These are phyloP conservation scores for Eilema sororculum DNA, from an alignment of 2,888 invertebrate genomes.

Conservation along the genomic window DNA sequence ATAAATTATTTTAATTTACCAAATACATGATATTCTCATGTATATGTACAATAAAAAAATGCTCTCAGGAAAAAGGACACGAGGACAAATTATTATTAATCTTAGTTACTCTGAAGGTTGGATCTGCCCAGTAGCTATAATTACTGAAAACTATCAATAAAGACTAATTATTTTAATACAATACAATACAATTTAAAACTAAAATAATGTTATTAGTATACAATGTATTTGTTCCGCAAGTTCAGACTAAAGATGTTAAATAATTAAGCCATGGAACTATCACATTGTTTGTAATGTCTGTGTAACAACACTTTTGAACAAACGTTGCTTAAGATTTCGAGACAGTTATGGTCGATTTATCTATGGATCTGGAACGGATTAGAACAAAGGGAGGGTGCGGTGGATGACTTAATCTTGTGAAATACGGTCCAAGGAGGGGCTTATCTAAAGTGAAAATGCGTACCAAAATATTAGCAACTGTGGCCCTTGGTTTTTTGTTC, in stretches of 20 bases:
- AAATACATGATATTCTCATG: too few species aligned
- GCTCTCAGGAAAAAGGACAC: neutral
- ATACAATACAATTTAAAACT: too few species aligned
- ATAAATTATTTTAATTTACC: too few species aligned
- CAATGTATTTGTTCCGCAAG: neutral
- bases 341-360: slow-evolving; percentile 63
- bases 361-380: slow-evolving; percentile 65
- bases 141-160: neutral
- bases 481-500: slow-evolving; percentile 49
- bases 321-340: slow-evolving; percentile 44
- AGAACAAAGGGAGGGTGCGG: slow-evolving; percentile 64
- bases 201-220: neutral
- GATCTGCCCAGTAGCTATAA: too few species aligned
- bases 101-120: too few species aligned
- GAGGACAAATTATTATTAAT: too few species aligned
- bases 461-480: slow-evolving; percentile 64
- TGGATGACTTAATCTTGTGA: slow-evolving; percentile 69
- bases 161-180: neutral
- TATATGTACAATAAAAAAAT: too few species aligned
- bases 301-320: slow-evolving; percentile 41
- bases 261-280: slow-evolving; percentile 2
- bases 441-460: slow-evolving; percentile 73
- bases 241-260: neutral
- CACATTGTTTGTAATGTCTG: neutral
- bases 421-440: slow-evolving; percentile 63